Base-by-base conservation (phyloP, 2,888 invertebrate genomes). In the Drosophila neotestacea region DNA sequence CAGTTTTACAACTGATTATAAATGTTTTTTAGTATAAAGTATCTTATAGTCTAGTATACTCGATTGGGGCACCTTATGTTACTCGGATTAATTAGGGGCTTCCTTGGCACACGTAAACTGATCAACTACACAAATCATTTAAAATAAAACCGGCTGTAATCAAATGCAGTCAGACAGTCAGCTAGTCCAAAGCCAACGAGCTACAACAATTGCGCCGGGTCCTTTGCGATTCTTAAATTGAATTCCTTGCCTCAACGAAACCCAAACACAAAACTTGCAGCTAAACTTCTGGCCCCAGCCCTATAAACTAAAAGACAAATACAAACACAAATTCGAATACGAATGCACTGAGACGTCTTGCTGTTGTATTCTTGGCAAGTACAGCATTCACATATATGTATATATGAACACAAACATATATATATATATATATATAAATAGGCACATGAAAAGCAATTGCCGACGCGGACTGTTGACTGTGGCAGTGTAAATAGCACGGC, bases 221-320 rank as follows among this genome's bases (percentile, higher is more conserved):
- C 75, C 83, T 79, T 79, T 79, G 83, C 70, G 81, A 83, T 89
- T 88, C 79, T 76, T 77, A 85, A 85, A 85, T 85, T 85, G 85
- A 85, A 85, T 85, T 85, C 89, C 69, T 71, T 85, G 85, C 85
- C 77, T 89, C 83, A 87, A 73, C 79, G 83, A 82, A 89, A 73
- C 70, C 84, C 84, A 83, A 83, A 88, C 71, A 88, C 81, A 77
- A 84, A 88, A 83, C 79, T 75, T 56, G 55, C 62, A 52, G 69
- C 72, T 67, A 76, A 82, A 87, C 85, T 81, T 81, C 56, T 52
- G 44, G 74, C 52, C 61, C 39, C 83, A 65, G 69, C 75, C 88
- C 88, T 75, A 85, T 88, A 88, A 87, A 85, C 85, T 89, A 85
- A 89, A 85, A 89, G 89, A 85, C 88, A 85, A 85, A 85, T 79